Percentiles rank a stretch among this genome's conserved stretches.
Conservation (phyloP, 2,113 vertebrate genomes). For the Lepus timidus region DNA sequence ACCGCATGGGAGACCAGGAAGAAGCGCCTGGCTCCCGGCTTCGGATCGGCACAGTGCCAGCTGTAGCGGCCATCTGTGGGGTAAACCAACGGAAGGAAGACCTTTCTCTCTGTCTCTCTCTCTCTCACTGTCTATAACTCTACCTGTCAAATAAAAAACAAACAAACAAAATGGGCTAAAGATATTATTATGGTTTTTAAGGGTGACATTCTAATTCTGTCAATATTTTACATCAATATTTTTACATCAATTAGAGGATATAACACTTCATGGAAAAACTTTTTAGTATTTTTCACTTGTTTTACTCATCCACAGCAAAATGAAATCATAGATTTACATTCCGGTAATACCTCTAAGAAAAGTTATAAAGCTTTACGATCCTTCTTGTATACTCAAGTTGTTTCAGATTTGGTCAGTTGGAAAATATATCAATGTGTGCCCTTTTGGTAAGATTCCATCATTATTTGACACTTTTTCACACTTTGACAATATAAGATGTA, state of each 20-base stretch:
- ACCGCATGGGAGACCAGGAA: no score
- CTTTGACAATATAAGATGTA: neutral
- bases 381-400: neutral
- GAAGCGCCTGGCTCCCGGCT: no score
- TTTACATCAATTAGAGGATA: neutral
- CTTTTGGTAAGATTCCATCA: neutral
- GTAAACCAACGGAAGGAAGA: no score
- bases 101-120: no score
- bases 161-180: no score
- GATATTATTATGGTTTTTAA: neutral
- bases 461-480: neutral
- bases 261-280: neutral
- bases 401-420: neutral
- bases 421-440: neutral
- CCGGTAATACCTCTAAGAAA: neutral
- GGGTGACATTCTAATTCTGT: neutral
- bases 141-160: no score
- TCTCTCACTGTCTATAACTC: no score
- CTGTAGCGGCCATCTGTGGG: no score
- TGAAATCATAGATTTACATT: neutral
- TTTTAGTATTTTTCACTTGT: neutral
- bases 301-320: neutral
- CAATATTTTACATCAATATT: neutral
- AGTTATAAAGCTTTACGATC: neutral
- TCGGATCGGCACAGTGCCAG: no score